Conservation (phyloP, 2,888 invertebrate genomes). For the Hipparchia semele region DNA sequence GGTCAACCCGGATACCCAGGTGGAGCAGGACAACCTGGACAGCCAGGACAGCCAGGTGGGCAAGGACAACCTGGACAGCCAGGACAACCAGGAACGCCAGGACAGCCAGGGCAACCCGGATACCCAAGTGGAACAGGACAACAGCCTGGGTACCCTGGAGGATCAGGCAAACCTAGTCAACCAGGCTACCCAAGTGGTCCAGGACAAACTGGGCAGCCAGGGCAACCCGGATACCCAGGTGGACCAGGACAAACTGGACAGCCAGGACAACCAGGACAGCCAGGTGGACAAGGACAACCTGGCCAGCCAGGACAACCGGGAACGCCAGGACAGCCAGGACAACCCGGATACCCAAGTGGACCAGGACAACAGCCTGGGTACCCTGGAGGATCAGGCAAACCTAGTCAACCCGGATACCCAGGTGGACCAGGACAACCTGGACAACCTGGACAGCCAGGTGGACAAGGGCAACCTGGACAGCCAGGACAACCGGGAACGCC, state of each 20-base stretch:
- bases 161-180: constrained; percentile 41
- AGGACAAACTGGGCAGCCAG: constrained; percentile 42
- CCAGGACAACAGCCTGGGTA: constrained; percentile 37
- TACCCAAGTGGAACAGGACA: constrained; percentile 51
- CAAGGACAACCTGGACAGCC: constrained; percentile 49
- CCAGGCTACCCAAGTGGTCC: constrained; percentile 48
- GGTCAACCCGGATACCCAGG: constrained; percentile 24
- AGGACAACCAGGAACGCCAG: constrained; percentile 50
- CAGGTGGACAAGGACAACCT: constrained; percentile 47
- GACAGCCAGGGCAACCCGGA: constrained; percentile 43
- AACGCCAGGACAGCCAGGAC: constrained; percentile 58
- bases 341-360: constrained; percentile 42
- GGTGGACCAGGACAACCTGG: constrained; percentile 42
- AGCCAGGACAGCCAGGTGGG: constrained; percentile 46
- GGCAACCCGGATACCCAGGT: constrained; percentile 49
- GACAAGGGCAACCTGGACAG: constrained; percentile 40
- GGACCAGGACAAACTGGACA: constrained; percentile 47
- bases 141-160: constrained; percentile 47
- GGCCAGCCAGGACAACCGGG: constrained; percentile 42
- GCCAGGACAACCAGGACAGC: constrained; percentile 58
- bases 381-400: constrained; percentile 43
- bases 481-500: constrained; percentile 13
- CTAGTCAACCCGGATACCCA: constrained; percentile 42
- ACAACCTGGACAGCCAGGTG: constrained; percentile 39
- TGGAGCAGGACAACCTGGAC: constrained; percentile 30